Conservation (phyloP, 2,797 vertebrate genomes). For the Pipistrellus nathusii region DNA sequence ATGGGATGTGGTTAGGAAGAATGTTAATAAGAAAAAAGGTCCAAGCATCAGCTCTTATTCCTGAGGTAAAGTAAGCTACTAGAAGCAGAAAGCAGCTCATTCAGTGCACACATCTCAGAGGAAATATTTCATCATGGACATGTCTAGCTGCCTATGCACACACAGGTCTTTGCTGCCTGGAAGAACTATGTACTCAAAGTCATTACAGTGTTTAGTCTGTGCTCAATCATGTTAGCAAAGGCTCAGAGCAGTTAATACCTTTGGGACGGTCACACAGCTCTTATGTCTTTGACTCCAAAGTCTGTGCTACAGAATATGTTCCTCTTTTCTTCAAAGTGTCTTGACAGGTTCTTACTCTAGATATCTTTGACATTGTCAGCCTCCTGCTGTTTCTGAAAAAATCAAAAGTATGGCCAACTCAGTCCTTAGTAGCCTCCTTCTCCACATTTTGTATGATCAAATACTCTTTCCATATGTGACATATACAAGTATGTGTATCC, state of each 20-base stretch:
- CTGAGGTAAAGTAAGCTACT: background rate
- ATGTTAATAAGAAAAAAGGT: background rate
- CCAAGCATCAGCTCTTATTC: background rate
- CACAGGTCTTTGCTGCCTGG: background rate
- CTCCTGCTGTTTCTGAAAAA: conserved; percentile 9
- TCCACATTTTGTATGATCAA: background rate
- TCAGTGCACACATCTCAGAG: background rate
- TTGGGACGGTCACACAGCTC: background rate
- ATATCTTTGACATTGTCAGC: background rate
- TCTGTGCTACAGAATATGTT: background rate
- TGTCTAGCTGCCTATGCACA: too few relatives aligned
- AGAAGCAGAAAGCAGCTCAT: background rate
- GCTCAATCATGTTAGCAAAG: background rate
- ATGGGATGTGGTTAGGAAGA: background rate
- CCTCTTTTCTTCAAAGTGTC: background rate
- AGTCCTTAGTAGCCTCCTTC: background rate
- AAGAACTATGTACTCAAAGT: background rate
- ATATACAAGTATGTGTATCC: background rate
- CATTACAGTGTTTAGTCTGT: background rate
- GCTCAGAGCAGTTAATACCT: background rate
- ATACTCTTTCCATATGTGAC: background rate
- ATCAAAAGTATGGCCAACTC: background rate
- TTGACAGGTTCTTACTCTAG: background rate
- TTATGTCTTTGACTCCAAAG: background rate
- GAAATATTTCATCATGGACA: background rate